Evolutionary conservation across 2,888 invertebrate genomes (phyloP).

Genomic region (Arctia plantaginis): DNA sequence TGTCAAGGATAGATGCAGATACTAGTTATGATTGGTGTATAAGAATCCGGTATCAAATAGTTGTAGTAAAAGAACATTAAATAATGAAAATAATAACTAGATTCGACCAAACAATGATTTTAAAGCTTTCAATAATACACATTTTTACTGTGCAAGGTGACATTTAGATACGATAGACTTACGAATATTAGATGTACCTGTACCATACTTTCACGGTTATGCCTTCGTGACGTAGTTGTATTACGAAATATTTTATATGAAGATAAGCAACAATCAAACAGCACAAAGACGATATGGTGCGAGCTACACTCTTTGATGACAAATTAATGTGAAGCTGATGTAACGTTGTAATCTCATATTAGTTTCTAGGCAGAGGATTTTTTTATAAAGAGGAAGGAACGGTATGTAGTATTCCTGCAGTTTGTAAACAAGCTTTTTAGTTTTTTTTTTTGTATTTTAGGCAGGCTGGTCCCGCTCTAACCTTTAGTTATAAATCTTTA

Average conservation of each 20-base stretch:
- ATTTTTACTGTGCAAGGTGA: slow-evolving; percentile 30
- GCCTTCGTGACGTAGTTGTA: slow-evolving; percentile 16
- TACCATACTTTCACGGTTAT: slow-evolving; percentile 42
- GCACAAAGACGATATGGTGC: not conserved
- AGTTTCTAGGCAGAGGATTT: not conserved
- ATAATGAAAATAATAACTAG: slow-evolving; percentile 7
- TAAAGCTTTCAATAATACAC: slow-evolving; percentile 22
- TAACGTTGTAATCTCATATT: not conserved
- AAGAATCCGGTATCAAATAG: not conserved
- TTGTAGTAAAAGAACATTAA: not conserved
- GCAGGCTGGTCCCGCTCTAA: not conserved
- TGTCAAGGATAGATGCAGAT: not conserved
- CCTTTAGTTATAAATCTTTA: not conserved
- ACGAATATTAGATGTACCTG: slow-evolving; percentile 41
- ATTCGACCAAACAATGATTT: slow-evolving; percentile 38
- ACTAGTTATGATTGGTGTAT: not conserved
- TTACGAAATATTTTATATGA: slow-evolving; percentile 26
- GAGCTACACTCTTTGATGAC: not conserved
- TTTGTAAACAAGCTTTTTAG: not conserved
- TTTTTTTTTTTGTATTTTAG: not conserved
- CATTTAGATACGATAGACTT: slow-evolving; percentile 51
- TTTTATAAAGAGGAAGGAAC: not conserved
- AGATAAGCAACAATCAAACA: not conserved
- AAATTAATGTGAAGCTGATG: slow-evolving; percentile 3
- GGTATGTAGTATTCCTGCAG: not conserved